These are phyloP conservation scores for Rhyacophila brunnea DNA, from an alignment of 1,140 invertebrate genomes.

Conservation along the genomic window DNA sequence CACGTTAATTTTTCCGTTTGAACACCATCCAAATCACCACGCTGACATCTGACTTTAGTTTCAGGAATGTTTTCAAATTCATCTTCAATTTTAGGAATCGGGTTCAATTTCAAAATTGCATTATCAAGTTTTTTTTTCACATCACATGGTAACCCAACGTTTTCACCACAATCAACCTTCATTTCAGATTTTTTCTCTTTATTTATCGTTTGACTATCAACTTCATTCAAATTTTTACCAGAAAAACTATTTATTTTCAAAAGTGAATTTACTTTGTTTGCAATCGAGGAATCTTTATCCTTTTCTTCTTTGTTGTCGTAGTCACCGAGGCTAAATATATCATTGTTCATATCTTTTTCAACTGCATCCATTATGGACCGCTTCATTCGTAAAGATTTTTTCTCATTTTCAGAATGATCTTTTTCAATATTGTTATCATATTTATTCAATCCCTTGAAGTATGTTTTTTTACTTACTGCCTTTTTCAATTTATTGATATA, in stretches of 20 bases:
- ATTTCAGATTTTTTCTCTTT: no score
- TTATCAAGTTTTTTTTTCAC: no score
- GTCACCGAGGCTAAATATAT: background rate
- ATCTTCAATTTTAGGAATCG: background rate
- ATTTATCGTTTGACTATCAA: no score
- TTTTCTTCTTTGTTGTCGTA: background rate
- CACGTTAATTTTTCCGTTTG: conserved; percentile 3
- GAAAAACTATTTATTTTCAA: no score
- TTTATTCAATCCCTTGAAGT: background rate
- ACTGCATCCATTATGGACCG: background rate
- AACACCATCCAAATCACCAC: background rate
- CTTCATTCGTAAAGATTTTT: background rate
- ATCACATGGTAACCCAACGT: no score
- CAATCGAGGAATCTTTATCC: background rate
- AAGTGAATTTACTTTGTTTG: no score
- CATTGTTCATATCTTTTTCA: background rate
- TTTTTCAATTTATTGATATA: background rate
- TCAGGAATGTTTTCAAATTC: background rate
- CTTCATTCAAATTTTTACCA: no score
- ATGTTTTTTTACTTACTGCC: background rate
- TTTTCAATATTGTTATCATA: background rate
- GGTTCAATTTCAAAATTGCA: no score
- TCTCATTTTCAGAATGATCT: background rate
- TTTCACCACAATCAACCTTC: no score
- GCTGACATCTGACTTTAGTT: background rate